These are phyloP conservation scores for Pseudopodoces humilis DNA, from an alignment of 2,113 vertebrate genomes.

Conservation along the genomic window DNA sequence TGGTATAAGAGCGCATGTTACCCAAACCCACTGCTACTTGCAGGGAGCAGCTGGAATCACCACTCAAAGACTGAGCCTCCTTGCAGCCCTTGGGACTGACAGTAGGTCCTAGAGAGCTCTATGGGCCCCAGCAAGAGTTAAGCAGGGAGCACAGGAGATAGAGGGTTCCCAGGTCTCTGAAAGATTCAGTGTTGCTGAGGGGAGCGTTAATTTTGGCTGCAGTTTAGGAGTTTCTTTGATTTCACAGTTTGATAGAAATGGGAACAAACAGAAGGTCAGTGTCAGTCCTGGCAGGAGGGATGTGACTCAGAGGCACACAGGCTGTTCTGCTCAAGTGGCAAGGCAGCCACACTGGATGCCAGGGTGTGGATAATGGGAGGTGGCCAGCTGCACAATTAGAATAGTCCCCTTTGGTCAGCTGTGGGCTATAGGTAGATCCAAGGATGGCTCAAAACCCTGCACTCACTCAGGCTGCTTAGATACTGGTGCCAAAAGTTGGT, in stretches of 20 bases:
- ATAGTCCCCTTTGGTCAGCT: neutral
- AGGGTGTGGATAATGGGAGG: neutral
- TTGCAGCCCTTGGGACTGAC: neutral
- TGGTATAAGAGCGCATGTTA: accelerated
- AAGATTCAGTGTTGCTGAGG: neutral
- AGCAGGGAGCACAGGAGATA: neutral
- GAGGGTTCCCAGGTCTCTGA: neutral
- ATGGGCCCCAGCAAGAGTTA: neutral
- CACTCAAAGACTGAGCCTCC: neutral
- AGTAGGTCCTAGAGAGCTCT: neutral
- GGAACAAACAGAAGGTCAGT: neutral
- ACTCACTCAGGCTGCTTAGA: neutral
- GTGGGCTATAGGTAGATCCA: neutral
- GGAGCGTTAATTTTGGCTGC: neutral
- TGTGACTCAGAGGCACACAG: neutral
- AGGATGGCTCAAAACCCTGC: neutral
- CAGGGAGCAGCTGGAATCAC: neutral
- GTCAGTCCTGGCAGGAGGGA: neutral
- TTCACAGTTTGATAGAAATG: neutral
- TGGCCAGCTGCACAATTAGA: neutral
- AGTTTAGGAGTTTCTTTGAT: neutral
- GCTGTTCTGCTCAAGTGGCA: neutral
- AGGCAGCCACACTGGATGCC: neutral
- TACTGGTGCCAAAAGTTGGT: neutral
- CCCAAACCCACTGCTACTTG: neutral